These are phyloP conservation scores for Blennius ocellaris DNA, from an alignment of 2,113 vertebrate genomes.

Conservation along the genomic window DNA sequence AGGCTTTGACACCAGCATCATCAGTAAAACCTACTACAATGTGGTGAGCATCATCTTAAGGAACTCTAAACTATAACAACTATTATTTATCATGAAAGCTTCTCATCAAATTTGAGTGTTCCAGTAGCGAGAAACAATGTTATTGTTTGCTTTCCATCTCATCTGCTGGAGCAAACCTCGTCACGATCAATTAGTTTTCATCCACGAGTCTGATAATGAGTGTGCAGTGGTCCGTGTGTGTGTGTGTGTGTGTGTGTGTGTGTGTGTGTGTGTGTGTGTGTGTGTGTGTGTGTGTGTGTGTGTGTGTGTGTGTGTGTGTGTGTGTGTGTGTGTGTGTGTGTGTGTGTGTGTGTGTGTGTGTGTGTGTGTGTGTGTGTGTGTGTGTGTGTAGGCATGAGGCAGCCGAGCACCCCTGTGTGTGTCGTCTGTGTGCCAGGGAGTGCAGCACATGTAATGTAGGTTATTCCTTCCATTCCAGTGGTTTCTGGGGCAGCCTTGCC, in stretches of 20 bases:
- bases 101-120: too few relatives aligned
- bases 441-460: constrained; percentile 74
- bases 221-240: not conserved
- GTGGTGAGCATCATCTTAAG: constrained; percentile 87
- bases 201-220: constrained; percentile 19
- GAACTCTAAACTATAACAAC: not conserved
- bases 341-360: constrained; percentile 22
- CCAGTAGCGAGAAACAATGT: not conserved
- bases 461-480: constrained; percentile 79
- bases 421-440: constrained; percentile 19
- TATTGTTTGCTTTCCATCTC: not conserved
- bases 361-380: constrained; percentile 17
- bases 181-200: constrained; percentile 34
- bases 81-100: not conserved
- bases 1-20: constrained; percentile 90
- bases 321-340: constrained; percentile 4
- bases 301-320: constrained; percentile 25
- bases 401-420: constrained; percentile 17
- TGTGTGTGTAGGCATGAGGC: constrained; percentile 21
- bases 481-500: constrained; percentile 77
- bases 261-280: constrained; percentile 22
- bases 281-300: constrained; percentile 6
- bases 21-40: constrained; percentile 98
- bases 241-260: constrained; percentile 27
- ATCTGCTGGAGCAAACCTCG: not conserved